A percentile compares a stretch with the other conserved stretches of the same genome.
phyloP scores from a whole-genome alignment of 2,113 vertebrate species.

The Alaudala cheleensis region DNA sequence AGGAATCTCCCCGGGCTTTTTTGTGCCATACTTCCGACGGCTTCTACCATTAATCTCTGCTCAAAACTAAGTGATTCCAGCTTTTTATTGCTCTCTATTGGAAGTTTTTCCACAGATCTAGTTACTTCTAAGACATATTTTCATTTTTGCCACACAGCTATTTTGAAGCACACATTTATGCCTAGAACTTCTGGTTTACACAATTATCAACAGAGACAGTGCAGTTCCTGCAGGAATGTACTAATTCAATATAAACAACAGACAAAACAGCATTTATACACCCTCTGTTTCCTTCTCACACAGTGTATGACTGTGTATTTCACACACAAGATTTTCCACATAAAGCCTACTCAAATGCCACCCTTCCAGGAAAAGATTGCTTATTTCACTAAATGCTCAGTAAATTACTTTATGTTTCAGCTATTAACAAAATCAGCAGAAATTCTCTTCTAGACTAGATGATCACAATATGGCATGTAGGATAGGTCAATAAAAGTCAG shows the following conservation, averaged over 20 bases:
- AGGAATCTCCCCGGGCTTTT: background rate
- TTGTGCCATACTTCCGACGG: background rate
- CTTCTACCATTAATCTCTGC: background rate
- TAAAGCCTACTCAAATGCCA: background rate
- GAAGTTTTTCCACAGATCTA: background rate
- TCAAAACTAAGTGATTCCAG: background rate
- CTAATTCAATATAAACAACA: background rate
- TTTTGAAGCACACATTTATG: background rate
- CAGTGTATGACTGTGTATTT: background rate
- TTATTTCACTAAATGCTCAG: background rate
- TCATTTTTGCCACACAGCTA: background rate
- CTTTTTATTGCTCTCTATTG: background rate
- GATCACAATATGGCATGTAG: background rate
- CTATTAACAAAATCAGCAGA: background rate
- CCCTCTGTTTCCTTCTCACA: background rate
- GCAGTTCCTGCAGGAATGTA: background rate
- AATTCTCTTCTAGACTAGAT: background rate
- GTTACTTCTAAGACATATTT: background rate
- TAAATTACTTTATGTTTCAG: background rate
- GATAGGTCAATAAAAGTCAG: background rate
- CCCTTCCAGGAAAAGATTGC: background rate
- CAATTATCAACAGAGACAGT: background rate
- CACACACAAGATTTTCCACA: background rate
- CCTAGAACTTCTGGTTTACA: background rate
- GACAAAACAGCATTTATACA: background rate